These are phyloP conservation scores for Gorsachius goisagi DNA, from an alignment of 2,113 vertebrate genomes.

Conservation along the genomic window DNA sequence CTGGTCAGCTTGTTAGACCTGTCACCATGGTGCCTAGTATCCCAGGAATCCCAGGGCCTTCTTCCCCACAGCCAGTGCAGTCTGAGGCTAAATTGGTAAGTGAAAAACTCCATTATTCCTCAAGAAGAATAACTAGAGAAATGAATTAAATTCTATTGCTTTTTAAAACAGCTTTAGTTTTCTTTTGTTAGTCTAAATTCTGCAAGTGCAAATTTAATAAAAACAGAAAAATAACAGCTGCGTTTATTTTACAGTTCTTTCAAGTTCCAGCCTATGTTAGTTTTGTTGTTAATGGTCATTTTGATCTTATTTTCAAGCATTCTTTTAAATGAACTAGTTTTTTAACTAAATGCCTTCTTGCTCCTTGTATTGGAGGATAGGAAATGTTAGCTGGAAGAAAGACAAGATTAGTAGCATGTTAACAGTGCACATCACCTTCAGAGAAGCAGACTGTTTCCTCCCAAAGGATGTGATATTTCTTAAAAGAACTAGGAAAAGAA, in stretches of 20 bases:
- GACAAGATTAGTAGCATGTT: background rate
- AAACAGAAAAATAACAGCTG: background rate
- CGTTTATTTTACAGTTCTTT: background rate
- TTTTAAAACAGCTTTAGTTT: conserved; percentile 4
- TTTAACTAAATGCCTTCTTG: background rate
- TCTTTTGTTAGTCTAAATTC: conserved; percentile 19
- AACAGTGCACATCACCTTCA: background rate
- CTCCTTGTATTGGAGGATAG: background rate
- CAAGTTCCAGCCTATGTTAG: background rate
- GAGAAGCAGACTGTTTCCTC: background rate
- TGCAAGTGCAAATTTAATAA: background rate
- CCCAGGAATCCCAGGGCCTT: conserved; percentile 97
- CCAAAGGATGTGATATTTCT: background rate
- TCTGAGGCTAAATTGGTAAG: conserved; percentile 99
- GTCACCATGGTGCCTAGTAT: conserved; percentile 99
- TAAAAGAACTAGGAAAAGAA: background rate
- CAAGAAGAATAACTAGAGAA: conserved; percentile 45
- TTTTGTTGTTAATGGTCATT: background rate
- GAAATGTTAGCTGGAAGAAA: background rate
- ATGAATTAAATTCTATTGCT: conserved; percentile 5
- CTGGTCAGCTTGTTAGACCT: conserved; percentile 94
- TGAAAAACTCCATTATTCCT: conserved; percentile 61
- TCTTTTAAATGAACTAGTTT: background rate
- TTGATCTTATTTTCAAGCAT: background rate
- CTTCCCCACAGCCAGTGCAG: conserved; percentile 92